These are phyloP conservation scores for Sterna hirundo DNA, from an alignment of 2,113 vertebrate genomes.

Conservation along the genomic window DNA sequence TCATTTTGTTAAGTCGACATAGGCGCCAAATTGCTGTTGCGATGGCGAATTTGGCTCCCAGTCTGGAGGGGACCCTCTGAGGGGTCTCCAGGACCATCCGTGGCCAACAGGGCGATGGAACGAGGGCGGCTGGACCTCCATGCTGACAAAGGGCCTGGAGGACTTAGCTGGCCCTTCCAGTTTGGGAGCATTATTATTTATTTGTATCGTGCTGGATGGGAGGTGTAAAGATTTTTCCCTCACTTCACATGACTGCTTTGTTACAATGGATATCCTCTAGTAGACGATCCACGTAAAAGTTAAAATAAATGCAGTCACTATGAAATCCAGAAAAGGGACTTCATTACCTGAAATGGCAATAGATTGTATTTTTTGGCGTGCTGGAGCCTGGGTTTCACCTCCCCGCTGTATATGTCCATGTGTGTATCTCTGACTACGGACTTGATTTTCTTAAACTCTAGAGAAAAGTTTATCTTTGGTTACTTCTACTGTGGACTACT, in stretches of 20 bases:
- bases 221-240: not conserved
- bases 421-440: not conserved
- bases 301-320: not conserved
- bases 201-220: not conserved
- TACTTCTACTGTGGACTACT: slow-evolving; percentile 32
- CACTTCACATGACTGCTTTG: not conserved
- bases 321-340: not conserved
- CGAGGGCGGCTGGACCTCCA: not conserved
- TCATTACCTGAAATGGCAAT: not conserved
- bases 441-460: not conserved
- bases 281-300: not conserved
- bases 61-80: not conserved
- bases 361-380: not conserved
- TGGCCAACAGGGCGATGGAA: not conserved
- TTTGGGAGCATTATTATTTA: not conserved
- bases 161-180: not conserved
- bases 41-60: not conserved
- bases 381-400: not conserved
- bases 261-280: not conserved
- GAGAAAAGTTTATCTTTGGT: not conserved
- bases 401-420: not conserved
- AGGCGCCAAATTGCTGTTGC: not conserved
- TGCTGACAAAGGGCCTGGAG: not conserved
- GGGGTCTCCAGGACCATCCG: not conserved
- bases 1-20: not conserved